Base-by-base conservation (phyloP, 2,797 vertebrate species). In the Apogon hyalosoma region DNA sequence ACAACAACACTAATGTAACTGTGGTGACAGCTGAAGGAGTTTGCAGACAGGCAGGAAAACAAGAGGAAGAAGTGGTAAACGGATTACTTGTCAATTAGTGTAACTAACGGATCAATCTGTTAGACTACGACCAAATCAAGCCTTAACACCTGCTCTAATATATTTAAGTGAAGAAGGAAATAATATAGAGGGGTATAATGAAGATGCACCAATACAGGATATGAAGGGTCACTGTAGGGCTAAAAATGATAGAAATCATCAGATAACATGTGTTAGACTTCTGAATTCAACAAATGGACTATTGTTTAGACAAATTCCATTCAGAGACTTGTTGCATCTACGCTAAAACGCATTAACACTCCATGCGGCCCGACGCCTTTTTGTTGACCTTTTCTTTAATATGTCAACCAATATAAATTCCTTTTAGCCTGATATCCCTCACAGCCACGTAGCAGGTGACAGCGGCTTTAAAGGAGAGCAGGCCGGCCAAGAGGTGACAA, bases 1-100 rank as follows among this genome's bases (percentile, higher is more conserved):
- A 59, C 75, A 69, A 49, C n/a, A 53, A 14, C 10, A 4, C 72
- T 70, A 65, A 85, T 72, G 70, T 65, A 64, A 59, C 63, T 47
- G 77, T 56, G 65, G 59, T 72, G 79, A 81, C 58, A 63, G 45
- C 15, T 47, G 52, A 55, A 68, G 63, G 51, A 55, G 62, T 63
- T 50, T 51, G 47, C 11, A 73, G 65, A 52, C 2, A 31, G 58
- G 50, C 67, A 51, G 65, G 60, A 66, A 70, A 79, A 79, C 61
- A 72, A 62, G 24, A 51, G 42, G 52, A 58, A 19, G 59, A 62
- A 13, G 47, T n/a, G 41, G 58, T 28, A 53, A 63, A 58, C 54
- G 14, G 41, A 31, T 11, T 54, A 8, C 24, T 42, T 45, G 47
- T 38, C 45, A 3, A 4, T 47, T 19, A 31, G 24, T 33, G 64